Base-by-base conservation (phyloP, 1,140 invertebrate genomes). In the Drosophila takahashii region DNA sequence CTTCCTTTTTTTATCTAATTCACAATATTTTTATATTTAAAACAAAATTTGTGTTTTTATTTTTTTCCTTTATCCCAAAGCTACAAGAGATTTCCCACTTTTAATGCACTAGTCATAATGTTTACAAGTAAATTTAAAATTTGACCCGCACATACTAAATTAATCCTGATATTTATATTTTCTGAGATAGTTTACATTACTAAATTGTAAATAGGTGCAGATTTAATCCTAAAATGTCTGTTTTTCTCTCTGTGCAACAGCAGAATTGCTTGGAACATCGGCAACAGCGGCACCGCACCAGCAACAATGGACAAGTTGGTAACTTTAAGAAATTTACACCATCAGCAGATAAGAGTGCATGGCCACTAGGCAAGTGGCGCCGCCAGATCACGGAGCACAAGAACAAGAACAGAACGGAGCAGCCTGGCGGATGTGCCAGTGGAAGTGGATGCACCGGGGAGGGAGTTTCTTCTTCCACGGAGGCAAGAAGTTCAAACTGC, bases 251-350 rank as follows among this genome's bases (percentile, higher is more conserved):
- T 9, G 29, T 32, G 29, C 7, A 42, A 15, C 15, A 42, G 7
- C 15, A 10, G 15, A 2, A 42, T 22, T 22, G 16, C 41, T 22
- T 22, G 8, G 41, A 3, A 18, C 41, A 18, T 16, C 41, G 15
- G 41, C 41, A 32, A 32, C 29, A 41, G 37, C 11, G 65, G 60
- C 39, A 54, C 44, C 72, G 60, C 39, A 54, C 44, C 72, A 78
- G 7, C 45, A 89, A 80, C 77, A 89, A 70, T 62, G 77, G 36
- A 73, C 13, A 90, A 89, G 85, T 89, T 80, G 73, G 50, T 60
- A 89, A 89, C 77, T 89, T 80, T 69, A 84, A 89, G 84, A 90
- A 89, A 89, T 89, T 90, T 89, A 89, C 85, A 89, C 84, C 84
- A 89, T 89, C 84, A 89, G 84, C 84, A 81, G 86, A 89, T 89